Conservation (phyloP, 2,888 invertebrate species). For the Lasioglossum villosulum region DNA sequence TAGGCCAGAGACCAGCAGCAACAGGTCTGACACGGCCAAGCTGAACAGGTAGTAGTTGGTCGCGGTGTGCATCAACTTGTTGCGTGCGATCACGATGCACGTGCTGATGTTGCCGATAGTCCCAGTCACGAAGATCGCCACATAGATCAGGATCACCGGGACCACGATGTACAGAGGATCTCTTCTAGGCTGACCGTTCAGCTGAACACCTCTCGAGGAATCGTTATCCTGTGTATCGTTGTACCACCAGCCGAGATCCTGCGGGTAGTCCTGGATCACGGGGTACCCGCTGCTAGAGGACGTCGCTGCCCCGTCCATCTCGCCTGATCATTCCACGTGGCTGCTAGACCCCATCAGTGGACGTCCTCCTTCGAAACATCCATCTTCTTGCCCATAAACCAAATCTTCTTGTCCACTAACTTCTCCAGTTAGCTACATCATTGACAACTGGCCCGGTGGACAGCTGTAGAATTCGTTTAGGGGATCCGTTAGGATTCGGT, state of each 20-base stretch:
- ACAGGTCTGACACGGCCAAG: conserved; percentile 87
- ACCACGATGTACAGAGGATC: conserved; percentile 84
- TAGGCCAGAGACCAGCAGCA: conserved; percentile 87
- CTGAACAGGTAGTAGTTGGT: conserved; percentile 89
- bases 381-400: background rate
- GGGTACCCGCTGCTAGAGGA: conserved; percentile 21
- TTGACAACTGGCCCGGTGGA: background rate
- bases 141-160: conserved; percentile 86
- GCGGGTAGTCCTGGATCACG: background rate
- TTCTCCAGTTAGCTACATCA: background rate
- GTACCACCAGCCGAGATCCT: background rate
- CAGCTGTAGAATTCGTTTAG: background rate
- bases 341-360: background rate
- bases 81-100: conserved; percentile 87
- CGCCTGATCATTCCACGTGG: conserved; percentile 9
- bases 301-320: conserved; percentile 39
- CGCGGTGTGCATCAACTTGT: conserved; percentile 88
- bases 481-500: background rate
- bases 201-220: background rate
- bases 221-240: conserved; percentile 19
- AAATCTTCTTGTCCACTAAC: background rate
- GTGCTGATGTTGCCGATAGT: conserved; percentile 88
- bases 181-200: conserved; percentile 71
- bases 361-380: background rate
- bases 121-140: conserved; percentile 86